Evolutionary conservation across 2,113 vertebrate genomes (phyloP).

Genomic region (Tonatia bakeri): DNA sequence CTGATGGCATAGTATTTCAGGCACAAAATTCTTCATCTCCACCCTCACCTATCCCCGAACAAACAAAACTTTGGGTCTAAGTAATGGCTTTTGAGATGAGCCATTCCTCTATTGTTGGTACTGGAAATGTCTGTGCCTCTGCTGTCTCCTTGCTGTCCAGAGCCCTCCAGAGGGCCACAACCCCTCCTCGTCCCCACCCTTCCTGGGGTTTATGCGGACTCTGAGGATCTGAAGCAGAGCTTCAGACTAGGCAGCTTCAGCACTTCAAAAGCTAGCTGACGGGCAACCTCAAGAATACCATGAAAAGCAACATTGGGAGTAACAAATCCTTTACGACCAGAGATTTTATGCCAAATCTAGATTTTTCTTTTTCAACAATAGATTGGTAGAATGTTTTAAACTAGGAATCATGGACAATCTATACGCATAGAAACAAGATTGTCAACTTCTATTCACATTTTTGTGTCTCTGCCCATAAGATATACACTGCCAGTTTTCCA

Average conservation of each 20-base stretch:
- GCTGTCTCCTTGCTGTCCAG: not conserved
- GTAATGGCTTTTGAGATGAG: not conserved
- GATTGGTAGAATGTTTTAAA: not conserved
- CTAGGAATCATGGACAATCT: not conserved
- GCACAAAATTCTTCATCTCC: conserved; percentile 40
- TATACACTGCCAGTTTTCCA: not conserved
- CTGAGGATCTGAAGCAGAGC: not conserved
- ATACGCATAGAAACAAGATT: not conserved
- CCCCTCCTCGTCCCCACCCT: not conserved
- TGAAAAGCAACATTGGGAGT: not conserved
- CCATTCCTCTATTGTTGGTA: not conserved
- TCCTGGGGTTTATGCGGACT: not conserved
- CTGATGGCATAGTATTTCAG: conserved; percentile 3
- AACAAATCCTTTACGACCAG: not conserved
- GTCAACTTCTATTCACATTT: conserved; percentile 29
- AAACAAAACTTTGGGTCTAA: not conserved
- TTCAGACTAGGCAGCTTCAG: not conserved
- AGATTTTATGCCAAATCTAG: not conserved
- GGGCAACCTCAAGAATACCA: not conserved
- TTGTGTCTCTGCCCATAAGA: not conserved
- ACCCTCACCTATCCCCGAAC: not conserved
- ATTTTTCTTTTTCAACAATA: not conserved
- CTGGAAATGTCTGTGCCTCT: not conserved
- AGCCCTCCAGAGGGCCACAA: not conserved
- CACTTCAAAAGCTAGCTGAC: not conserved